Evolutionary conservation across 2,888 invertebrate species (phyloP), one percentile per base, ranked within the genome.

Genomic region (Meghimatium bilineatum): DNA sequence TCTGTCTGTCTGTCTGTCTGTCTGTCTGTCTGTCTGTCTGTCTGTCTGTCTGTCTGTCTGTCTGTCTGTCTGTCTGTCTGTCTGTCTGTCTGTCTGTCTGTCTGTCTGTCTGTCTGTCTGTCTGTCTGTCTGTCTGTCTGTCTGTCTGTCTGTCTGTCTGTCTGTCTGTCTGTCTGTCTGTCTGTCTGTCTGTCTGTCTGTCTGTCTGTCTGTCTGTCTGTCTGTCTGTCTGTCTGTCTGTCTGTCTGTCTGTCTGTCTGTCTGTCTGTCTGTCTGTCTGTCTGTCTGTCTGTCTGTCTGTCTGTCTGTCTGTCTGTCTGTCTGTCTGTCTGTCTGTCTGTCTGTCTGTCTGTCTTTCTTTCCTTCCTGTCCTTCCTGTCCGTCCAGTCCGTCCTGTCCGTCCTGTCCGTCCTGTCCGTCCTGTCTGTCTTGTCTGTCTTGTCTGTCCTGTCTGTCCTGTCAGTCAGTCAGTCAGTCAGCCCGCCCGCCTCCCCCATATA

Each of bases 61-160:
- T 74, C 74, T 74, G 17, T 77, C 60, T 77, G 23, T 77, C 77
- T 77, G 23, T 77, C 77, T 60, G 49, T 60, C 77, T 60, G 38
- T 56, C 77, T 60, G 49, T 56, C 34, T 77, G 38, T 77, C 77
- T 77, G 66, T 66, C 66, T 66, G 29, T 66, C 66, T 66, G 71
- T 36, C 36, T 75, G n/a, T 75, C 52, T 56, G 32, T 75, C 44
- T 75, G 49, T 75, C 49, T 56, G 49, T 49, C 49, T 49, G 49
- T 49, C 49, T 49, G 49, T 49, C 8, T 49, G 17, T 49, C 8
- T 49, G 17, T 76, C 29, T 76, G n/a, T 76, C 23, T 76, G 23
- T 76, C 56, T 56, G 17, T 56, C 56, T 56, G 49, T 49, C 17
- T 17, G 23, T 56, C 17, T 56, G 17, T 56, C n/a, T 56, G 1